phyloP scores from a whole-genome alignment of 2,888 invertebrate genomes.

The Oxycera nigricornis region DNA sequence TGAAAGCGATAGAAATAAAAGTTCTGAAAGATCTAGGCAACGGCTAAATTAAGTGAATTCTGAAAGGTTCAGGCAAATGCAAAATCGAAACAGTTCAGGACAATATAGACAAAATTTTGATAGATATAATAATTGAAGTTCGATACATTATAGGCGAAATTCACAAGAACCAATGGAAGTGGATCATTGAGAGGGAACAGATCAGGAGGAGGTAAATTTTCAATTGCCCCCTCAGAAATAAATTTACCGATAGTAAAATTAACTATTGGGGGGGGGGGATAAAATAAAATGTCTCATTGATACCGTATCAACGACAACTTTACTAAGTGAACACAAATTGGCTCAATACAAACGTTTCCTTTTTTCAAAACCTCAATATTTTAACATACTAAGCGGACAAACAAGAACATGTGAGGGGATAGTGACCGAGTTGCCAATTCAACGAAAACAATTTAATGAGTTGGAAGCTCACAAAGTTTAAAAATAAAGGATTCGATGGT shows the following conservation, averaged over 20 bases:
- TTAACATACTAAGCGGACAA: neutral
- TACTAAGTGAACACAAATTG: conserved; percentile 16
- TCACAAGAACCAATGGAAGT: conserved; percentile 13
- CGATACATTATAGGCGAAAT: no score
- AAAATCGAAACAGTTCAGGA: neutral
- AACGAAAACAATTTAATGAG: conserved; percentile 7
- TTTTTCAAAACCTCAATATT: neutral
- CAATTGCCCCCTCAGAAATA: neutral
- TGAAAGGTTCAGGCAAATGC: neutral
- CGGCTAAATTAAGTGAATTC: no score
- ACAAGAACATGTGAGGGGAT: neutral
- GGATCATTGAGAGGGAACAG: neutral
- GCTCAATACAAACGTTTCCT: neutral
- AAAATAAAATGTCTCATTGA: conserved; percentile 31
- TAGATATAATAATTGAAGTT: neutral
- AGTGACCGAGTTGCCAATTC: conserved; percentile 26
- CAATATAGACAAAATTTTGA: conserved; percentile 8
- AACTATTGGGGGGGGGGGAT: neutral
- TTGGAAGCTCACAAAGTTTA: conserved; percentile 24
- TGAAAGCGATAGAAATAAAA: neutral
- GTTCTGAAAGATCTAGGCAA: no score
- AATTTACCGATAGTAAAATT: conserved; percentile 30
- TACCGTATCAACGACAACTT: conserved; percentile 22
- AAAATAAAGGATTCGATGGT: conserved; percentile 15
- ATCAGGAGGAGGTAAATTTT: conserved; percentile 28